Evolutionary conservation across 2,888 invertebrate species (phyloP).

Genomic region (Seira ritae): DNA sequence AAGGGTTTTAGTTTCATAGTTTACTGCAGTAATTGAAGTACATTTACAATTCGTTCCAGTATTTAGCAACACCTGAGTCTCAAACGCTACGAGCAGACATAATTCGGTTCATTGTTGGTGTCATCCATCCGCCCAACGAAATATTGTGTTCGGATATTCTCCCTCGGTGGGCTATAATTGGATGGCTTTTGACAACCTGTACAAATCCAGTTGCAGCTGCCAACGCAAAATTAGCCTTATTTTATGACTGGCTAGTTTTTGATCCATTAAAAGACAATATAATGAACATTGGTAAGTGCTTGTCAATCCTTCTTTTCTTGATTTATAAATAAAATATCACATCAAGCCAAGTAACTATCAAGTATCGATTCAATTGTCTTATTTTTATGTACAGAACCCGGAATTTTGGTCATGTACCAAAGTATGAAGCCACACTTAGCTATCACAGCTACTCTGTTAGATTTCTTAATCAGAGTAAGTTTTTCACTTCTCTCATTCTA

Average conservation of each 20-base stretch:
- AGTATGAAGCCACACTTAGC: slow-evolving; percentile 94
- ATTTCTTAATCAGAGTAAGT: slow-evolving; percentile 88
- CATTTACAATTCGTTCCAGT: slow-evolving; percentile 78
- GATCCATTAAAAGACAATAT: slow-evolving; percentile 94
- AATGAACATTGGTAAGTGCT: slow-evolving; percentile 86
- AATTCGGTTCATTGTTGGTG: slow-evolving; percentile 94
- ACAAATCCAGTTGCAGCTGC: slow-evolving; percentile 92
- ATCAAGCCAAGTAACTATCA: neutral
- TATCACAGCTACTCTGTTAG: slow-evolving; percentile 91
- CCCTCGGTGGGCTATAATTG: slow-evolving; percentile 96
- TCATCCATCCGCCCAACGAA: slow-evolving; percentile 95
- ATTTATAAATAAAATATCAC: neutral
- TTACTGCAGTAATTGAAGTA: neutral
- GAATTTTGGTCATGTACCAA: slow-evolving; percentile 94
- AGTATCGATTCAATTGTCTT: neutral
- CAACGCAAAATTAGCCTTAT: slow-evolving; percentile 92
- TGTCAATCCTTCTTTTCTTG: slow-evolving; percentile 5
- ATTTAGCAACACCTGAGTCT: slow-evolving; percentile 92
- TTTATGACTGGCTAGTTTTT: slow-evolving; percentile 96
- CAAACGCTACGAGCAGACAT: slow-evolving; percentile 94
- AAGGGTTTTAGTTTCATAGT: no score
- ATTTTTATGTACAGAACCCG: slow-evolving; percentile 82
- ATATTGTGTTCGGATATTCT: slow-evolving; percentile 95
- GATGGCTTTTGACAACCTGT: slow-evolving; percentile 94
- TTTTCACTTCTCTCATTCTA: no score